Evolutionary conservation across 2,797 vertebrate genomes (phyloP).

Genomic region (Anguilla megastoma): DNA sequence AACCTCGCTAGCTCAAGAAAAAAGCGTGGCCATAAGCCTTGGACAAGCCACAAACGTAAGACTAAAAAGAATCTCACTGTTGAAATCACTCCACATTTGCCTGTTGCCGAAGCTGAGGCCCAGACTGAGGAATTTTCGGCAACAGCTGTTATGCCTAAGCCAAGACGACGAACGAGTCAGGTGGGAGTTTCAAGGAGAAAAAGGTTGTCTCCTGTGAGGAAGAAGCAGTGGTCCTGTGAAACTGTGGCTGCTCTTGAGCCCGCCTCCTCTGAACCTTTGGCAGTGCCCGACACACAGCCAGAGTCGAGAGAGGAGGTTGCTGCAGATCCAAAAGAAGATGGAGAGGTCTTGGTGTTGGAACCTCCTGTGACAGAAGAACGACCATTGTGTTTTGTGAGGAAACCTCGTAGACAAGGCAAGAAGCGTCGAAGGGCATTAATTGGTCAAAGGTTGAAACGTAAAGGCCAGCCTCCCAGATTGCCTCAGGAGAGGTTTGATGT

Average conservation of each 20-base stretch:
- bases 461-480: conserved; percentile 50
- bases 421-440: conserved; percentile 71
- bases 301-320: conserved; percentile 66
- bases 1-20: conserved; percentile 54
- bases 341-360: conserved; percentile 57
- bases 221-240: conserved; percentile 52
- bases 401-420: conserved; percentile 62
- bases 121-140: conserved; percentile 36
- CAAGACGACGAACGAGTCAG: conserved; percentile 55
- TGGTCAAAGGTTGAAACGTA: conserved; percentile 69
- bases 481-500: conserved; percentile 50
- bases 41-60: conserved; percentile 59
- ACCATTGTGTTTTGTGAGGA: conserved; percentile 40
- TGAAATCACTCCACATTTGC: conserved; percentile 46
- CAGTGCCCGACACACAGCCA: conserved; percentile 33
- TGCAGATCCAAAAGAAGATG: conserved; percentile 58
- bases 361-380: conserved; percentile 48
- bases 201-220: conserved; percentile 59
- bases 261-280: conserved; percentile 43
- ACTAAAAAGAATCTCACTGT: conserved; percentile 45
- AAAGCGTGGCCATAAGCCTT: conserved; percentile 60
- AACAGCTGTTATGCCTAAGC: conserved; percentile 52
- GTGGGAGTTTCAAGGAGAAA: conserved; percentile 58
- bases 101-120: conserved; percentile 46
- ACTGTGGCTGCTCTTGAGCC: conserved; percentile 48